A percentile compares a stretch with the other conserved stretches of the same genome.
Conservation (phyloP, 2,888 invertebrate species). For the Mythimna loreyi region DNA sequence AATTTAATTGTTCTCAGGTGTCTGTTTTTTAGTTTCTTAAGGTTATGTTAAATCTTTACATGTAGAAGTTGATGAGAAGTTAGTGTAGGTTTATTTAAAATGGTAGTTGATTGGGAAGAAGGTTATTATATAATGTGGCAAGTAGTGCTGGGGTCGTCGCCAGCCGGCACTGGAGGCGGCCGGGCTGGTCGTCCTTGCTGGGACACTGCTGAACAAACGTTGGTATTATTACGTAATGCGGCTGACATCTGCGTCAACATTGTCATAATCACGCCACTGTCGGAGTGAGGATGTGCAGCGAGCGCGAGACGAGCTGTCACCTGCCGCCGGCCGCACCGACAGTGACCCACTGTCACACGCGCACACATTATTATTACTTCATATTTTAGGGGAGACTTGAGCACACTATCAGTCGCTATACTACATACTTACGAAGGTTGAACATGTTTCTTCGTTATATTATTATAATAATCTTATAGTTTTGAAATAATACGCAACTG, state of each 20-base stretch:
- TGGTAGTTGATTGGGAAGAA: not conserved
- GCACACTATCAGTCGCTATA: not conserved
- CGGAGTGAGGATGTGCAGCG: conserved; percentile 76
- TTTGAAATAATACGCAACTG: conserved; percentile 4
- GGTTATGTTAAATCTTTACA: conserved; percentile 45
- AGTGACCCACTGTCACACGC: conserved; percentile 16
- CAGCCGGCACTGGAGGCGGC: conserved; percentile 69
- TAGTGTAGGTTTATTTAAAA: conserved; percentile 4
- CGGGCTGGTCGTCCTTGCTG: conserved; percentile 72
- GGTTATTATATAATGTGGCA: conserved; percentile 61
- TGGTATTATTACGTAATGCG: conserved; percentile 84
- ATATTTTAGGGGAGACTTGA: conserved; percentile 13
- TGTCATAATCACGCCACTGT: conserved; percentile 84
- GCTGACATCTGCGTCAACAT: conserved; percentile 87
- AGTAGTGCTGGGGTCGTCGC: conserved; percentile 67
- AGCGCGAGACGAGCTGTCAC: conserved; percentile 70
- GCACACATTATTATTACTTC: conserved; percentile 13
- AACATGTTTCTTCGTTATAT: not conserved
- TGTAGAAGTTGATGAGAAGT: conserved; percentile 5
- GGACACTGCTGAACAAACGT: conserved; percentile 75
- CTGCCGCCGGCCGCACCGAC: conserved; percentile 65
- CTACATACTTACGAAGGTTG: conserved; percentile 4
- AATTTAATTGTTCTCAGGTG: conserved; percentile 27
- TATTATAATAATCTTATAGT: not conserved
- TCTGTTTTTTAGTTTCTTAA: conserved; percentile 34